Evolutionary conservation across 2,797 vertebrate species (phyloP).

Genomic region (Triplophysa bombifrons): DNA sequence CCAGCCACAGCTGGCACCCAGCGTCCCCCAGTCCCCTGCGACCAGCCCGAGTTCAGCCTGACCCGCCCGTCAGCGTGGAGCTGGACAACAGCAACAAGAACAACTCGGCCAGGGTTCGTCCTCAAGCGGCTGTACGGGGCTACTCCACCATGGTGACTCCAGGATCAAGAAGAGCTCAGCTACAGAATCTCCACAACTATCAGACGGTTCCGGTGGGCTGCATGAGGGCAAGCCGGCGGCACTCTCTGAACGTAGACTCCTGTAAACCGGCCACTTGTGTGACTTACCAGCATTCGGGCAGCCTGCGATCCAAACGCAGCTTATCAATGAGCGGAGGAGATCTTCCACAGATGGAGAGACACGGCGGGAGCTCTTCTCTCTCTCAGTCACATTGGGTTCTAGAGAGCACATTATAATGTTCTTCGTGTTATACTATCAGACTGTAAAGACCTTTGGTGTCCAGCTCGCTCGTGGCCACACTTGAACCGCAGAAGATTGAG

Average conservation of each 20-base stretch:
- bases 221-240: constrained; percentile 82
- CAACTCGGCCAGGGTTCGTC: constrained; percentile 86
- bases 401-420: constrained; percentile 76
- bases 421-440: constrained; percentile 37
- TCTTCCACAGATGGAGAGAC: constrained; percentile 76
- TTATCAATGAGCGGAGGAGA: constrained; percentile 90
- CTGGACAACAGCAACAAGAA: constrained; percentile 93
- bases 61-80: constrained; percentile 78
- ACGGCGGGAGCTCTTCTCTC: constrained; percentile 79
- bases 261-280: constrained; percentile 72
- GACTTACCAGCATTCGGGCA: constrained; percentile 70
- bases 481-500: constrained; percentile 4
- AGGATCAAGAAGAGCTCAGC: constrained; percentile 80
- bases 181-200: constrained; percentile 83
- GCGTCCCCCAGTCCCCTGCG: constrained; percentile 82
- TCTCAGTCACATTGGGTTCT: constrained; percentile 91
- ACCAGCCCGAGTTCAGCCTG: constrained; percentile 81
- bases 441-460: constrained; percentile 24
- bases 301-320: constrained; percentile 86
- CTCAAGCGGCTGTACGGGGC: constrained; percentile 63
- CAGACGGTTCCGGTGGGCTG: constrained; percentile 88
- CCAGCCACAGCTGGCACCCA: constrained; percentile 90
- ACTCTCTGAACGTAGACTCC: constrained; percentile 85
- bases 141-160: constrained; percentile 74
- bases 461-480: neutral